Base-by-base conservation (phyloP, 2,888 invertebrate species). In the Nasonia oneida region DNA sequence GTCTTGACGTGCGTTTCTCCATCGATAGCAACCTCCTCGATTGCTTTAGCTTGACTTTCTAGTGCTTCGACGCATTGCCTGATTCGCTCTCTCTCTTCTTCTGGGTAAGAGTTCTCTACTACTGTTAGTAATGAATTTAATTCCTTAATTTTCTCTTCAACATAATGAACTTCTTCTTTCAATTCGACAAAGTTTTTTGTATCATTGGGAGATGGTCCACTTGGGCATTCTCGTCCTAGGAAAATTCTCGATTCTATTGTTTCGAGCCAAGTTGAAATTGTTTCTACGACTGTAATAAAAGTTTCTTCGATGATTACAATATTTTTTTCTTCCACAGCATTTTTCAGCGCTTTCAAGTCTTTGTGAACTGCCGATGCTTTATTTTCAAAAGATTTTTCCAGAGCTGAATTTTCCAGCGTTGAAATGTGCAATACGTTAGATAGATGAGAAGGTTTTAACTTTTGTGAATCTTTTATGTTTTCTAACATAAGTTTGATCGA, bases 181-280 rank as follows among this genome's bases (percentile, higher is more conserved):
- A 97, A 94, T 90, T 95, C 94, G 88, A 95, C 95, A 74, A 97
- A 95, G 0, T 88, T 89, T 5, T 83, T 88, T 10, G 87, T 85
- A 47, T 92, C 91, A 0, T 91, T 89, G 75, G 89, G 88, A 23
- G 89, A 89, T 0, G 91, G 91, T 0, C 91, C 92, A 42, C 18
- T 86, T 1, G 90, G 90, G 39, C 86, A 89, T 81, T 92, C 91
- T 70, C 88, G 90, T 86, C 95, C 95, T 39, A 95, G 92, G 89
- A 95, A 96, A 75, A 97, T 96, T 89, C 96, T 95, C 89, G 97
- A 97, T 91, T 97, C 97, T 86, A 98, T 97, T 42, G 96, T 97
- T 94, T 98, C 97, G 71, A 98, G 92, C 97, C 97, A 97, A 18
- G 96, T 96, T 0, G 97, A 97, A 70, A 98, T 96, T 0, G 96